A percentile compares a stretch with the other conserved stretches of the same genome.
Conservation (phyloP, 2,888 invertebrate genomes). For the Odontomyia ornata region DNA sequence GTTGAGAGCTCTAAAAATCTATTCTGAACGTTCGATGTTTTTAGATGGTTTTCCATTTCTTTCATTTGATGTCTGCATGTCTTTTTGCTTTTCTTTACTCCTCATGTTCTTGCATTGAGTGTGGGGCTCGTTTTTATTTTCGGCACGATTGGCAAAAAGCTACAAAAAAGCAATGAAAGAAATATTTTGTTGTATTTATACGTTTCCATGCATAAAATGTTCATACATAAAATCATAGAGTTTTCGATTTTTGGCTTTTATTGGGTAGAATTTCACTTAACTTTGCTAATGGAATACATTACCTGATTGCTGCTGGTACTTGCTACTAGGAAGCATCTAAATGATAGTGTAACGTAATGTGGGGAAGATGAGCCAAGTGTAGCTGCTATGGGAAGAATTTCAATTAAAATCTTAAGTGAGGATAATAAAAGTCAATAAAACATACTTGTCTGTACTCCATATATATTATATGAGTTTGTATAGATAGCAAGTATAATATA, state of each 20-base stretch:
- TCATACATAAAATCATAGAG: neutral
- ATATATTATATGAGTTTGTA: no score
- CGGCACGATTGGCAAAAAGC: neutral
- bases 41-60: conserved; percentile 17
- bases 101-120: neutral
- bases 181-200: conserved; percentile 18
- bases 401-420: conserved; percentile 39
- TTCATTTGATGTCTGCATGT: neutral
- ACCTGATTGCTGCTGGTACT: conserved; percentile 4
- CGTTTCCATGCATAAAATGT: neutral
- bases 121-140: neutral
- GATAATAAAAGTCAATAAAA: conserved; percentile 38
- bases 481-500: neutral
- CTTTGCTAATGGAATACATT: conserved; percentile 29
- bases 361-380: neutral
- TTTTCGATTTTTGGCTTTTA: conserved; percentile 27
- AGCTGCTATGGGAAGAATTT: conserved; percentile 38
- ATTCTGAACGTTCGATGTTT: conserved; percentile 7
- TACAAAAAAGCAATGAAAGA: conserved; percentile 16
- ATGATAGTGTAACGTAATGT: neutral
- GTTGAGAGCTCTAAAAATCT: conserved; percentile 22
- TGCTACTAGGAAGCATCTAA: conserved; percentile 29
- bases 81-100: neutral
- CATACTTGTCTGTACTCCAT: no score
- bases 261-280: conserved; percentile 13